Evolutionary conservation across 2,113 vertebrate species (phyloP).

Genomic region (Ailurus styani): DNA sequence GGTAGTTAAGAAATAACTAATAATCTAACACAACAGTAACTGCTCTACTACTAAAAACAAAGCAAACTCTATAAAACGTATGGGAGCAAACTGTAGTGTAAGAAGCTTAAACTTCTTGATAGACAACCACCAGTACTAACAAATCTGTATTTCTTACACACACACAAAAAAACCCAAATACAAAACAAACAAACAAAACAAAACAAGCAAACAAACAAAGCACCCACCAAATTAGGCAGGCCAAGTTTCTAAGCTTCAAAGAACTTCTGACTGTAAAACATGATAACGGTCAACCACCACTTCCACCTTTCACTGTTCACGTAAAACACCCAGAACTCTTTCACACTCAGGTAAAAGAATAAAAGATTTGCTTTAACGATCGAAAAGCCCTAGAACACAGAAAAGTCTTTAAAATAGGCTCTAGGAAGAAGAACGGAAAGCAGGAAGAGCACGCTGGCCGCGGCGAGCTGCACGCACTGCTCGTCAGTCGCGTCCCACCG

Average conservation of each 20-base stretch:
- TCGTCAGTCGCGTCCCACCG: neutral
- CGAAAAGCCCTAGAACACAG: neutral
- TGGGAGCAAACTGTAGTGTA: neutral
- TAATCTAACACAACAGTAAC: neutral
- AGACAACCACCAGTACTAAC: neutral
- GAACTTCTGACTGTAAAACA: neutral
- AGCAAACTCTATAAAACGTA: neutral
- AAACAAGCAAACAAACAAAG: neutral
- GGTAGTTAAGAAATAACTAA: constrained; percentile 9
- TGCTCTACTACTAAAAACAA: neutral
- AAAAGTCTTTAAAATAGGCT: neutral
- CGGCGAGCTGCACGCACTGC: neutral
- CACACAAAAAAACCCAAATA: neutral
- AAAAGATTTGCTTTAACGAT: neutral
- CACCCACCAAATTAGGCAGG: neutral
- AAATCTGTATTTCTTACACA: neutral
- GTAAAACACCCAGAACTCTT: too few species aligned
- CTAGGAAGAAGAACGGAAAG: neutral
- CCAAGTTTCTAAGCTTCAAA: neutral
- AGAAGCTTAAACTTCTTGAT: neutral
- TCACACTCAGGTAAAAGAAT: neutral
- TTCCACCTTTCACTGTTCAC: neutral
- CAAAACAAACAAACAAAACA: too few species aligned
- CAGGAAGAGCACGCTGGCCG: neutral
- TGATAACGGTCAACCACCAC: neutral